Conservation (phyloP, 2,797 vertebrate species). For the Coilia nasus region DNA sequence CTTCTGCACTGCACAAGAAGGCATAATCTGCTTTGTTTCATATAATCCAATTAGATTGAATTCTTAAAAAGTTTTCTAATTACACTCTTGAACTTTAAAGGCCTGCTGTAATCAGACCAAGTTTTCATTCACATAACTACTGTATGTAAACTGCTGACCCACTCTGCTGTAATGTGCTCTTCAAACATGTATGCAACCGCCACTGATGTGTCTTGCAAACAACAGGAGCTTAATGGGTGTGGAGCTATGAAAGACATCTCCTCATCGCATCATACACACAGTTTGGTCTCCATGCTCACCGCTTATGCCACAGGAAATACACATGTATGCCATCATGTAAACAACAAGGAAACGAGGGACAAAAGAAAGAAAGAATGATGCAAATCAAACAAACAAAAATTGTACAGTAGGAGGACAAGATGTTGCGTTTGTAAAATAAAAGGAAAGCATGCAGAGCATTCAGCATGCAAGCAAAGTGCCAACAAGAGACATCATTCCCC, state of each 20-base stretch:
- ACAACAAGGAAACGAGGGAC: neutral
- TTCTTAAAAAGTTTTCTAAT: neutral
- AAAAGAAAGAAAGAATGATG: neutral
- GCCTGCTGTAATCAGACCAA: neutral
- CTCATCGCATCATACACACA: neutral
- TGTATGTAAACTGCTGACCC: neutral
- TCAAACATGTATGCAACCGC: neutral
- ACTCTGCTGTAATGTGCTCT: neutral
- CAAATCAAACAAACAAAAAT: neutral
- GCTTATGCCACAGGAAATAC: neutral
- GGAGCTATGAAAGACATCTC: neutral
- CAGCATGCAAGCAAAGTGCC: conserved; percentile 5
- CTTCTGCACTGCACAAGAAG: neutral
- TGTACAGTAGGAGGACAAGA: neutral
- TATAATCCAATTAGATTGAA: conserved; percentile 14
- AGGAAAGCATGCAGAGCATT: neutral
- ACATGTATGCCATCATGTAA: neutral
- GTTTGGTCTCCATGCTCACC: neutral
- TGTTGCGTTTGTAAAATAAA: conserved; percentile 10
- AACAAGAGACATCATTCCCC: conserved; percentile 2
- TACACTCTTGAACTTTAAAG: neutral
- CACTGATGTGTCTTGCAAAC: neutral
- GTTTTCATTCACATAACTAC: neutral
- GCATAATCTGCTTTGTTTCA: conserved; percentile 14
- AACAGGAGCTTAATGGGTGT: neutral